A percentile compares a stretch with the other conserved stretches of the same genome.
phyloP scores from a whole-genome alignment of 2,113 vertebrate species.

The Colaptes auratus region DNA sequence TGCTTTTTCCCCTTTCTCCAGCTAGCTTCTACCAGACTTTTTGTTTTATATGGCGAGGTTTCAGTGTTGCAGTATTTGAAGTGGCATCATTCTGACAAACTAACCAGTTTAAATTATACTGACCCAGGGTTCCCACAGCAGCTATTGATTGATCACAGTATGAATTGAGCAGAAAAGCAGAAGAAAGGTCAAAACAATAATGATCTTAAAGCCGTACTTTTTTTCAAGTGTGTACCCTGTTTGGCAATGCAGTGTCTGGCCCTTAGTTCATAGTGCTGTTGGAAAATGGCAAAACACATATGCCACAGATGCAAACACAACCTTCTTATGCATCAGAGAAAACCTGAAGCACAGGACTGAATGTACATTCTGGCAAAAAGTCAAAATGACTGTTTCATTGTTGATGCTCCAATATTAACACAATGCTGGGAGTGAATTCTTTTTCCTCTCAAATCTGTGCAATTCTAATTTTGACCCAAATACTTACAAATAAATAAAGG shows the following conservation, averaged over 20 bases:
- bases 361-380: not conserved
- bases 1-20: not conserved
- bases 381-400: not conserved
- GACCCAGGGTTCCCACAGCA: constrained; percentile 20
- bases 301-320: not conserved
- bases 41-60: not conserved
- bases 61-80: not conserved
- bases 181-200: constrained; percentile 44
- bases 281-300: not conserved
- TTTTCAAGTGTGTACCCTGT: not conserved
- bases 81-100: constrained; percentile 21
- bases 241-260: not conserved
- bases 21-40: not conserved
- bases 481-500: not conserved
- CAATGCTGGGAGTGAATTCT: not conserved
- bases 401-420: not conserved
- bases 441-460: not conserved
- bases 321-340: not conserved
- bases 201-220: constrained; percentile 16
- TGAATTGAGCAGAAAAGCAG: constrained; percentile 15
- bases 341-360: not conserved
- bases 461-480: not conserved
- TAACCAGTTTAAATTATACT: constrained; percentile 47
- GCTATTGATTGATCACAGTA: constrained; percentile 48
- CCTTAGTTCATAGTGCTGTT: not conserved